Evolutionary conservation across 1,140 invertebrate species (phyloP).

Genomic region (Cheumatopsyche charites): DNA sequence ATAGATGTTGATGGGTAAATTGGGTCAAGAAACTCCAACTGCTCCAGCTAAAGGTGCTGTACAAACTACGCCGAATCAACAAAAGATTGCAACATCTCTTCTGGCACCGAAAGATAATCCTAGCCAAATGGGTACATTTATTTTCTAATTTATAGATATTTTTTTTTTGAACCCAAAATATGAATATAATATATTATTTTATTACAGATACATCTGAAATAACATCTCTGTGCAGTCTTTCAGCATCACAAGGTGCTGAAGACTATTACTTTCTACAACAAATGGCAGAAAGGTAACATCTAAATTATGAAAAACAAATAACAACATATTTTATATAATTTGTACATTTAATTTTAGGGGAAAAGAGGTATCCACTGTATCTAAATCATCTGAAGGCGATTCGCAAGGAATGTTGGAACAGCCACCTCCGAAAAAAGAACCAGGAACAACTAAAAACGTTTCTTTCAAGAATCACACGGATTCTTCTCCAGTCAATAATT

Average conservation of each 20-base stretch:
- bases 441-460: constrained; percentile 58
- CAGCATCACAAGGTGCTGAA: constrained; percentile 59
- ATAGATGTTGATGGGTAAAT: constrained; percentile 59
- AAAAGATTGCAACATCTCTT: constrained; percentile 48
- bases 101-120: constrained; percentile 55
- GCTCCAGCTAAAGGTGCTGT: constrained; percentile 54
- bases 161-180: constrained; percentile 12
- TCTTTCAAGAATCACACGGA: constrained; percentile 62
- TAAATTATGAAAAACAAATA: constrained; percentile 8
- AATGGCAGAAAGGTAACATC: constrained; percentile 52
- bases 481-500: constrained; percentile 53
- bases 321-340: constrained; percentile 14
- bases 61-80: constrained; percentile 50
- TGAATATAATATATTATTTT: background rate
- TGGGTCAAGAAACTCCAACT: constrained; percentile 57
- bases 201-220: constrained; percentile 64
- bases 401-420: constrained; percentile 26
- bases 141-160: constrained; percentile 8
- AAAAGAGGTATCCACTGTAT: constrained; percentile 47
- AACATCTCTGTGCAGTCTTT: constrained; percentile 65
- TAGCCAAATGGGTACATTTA: constrained; percentile 56
- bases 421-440: constrained; percentile 51
- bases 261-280: constrained; percentile 50
- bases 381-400: constrained; percentile 46
- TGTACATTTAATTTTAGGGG: constrained; percentile 33